Percentiles rank a stretch among this genome's conserved stretches.
Evolutionary conservation across 2,888 invertebrate genomes (phyloP).

Genomic region (Microplitis deprimator): DNA sequence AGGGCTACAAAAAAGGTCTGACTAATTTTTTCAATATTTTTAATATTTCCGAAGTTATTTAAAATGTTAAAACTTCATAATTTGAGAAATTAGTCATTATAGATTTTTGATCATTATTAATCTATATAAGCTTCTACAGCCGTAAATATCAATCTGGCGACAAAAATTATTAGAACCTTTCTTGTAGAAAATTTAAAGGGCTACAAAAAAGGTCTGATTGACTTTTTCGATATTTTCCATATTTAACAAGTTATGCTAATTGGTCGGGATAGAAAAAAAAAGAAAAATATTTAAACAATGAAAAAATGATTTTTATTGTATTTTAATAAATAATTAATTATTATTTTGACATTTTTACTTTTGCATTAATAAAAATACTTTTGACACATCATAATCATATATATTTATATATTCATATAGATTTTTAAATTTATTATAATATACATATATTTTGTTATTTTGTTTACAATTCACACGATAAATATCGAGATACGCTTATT

Average conservation of each 20-base stretch:
- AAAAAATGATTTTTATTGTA: neutral
- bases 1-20: too few relatives aligned
- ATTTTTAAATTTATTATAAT: constrained; percentile 16
- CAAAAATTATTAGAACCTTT: too few relatives aligned
- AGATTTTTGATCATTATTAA: too few relatives aligned
- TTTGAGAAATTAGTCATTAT: too few relatives aligned
- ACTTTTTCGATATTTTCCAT: too few relatives aligned
- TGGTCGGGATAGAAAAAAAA: neutral
- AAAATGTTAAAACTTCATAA: too few relatives aligned
- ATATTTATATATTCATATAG: constrained; percentile 14
- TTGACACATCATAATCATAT: neutral
- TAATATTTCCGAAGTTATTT: too few relatives aligned
- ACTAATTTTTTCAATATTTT: too few relatives aligned
- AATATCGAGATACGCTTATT: neutral
- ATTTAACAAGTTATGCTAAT: neutral
- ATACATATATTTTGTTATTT: neutral
- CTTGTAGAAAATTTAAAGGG: too few relatives aligned
- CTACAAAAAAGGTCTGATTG: too few relatives aligned
- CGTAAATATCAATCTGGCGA: too few relatives aligned
- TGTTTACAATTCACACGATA: neutral
- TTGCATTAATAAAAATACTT: constrained; percentile 32
- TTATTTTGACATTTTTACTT: neutral
- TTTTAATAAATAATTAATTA: neutral
- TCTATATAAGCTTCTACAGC: too few relatives aligned
- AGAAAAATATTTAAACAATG: neutral